phyloP scores from a whole-genome alignment of 1,140 invertebrate species.

The Drosophila fuyamai region DNA sequence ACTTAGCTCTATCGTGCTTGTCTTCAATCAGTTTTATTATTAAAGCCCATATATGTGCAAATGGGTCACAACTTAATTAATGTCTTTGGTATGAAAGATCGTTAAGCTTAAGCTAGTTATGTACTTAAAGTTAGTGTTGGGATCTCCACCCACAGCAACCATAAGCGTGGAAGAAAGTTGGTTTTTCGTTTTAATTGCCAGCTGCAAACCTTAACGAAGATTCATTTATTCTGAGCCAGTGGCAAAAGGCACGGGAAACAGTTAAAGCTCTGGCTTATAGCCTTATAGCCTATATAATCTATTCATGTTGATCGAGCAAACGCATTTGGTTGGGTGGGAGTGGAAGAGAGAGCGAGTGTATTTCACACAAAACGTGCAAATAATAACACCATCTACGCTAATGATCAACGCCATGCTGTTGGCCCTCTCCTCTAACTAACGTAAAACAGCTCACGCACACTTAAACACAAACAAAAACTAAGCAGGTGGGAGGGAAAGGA shows the following conservation, averaged over 20 bases:
- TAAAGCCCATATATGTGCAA: neutral
- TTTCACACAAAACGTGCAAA: conserved; percentile 80
- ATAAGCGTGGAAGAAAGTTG: conserved; percentile 24
- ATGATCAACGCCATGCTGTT: conserved; percentile 72
- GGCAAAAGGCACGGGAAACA: conserved; percentile 20
- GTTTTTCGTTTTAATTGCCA: conserved; percentile 56
- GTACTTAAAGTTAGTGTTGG: neutral
- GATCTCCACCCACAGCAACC: neutral
- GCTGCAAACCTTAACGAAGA: conserved; percentile 54
- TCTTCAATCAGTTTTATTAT: neutral
- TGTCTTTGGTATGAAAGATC: neutral
- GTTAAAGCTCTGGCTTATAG: conserved; percentile 28
- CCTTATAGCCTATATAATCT: conserved; percentile 52
- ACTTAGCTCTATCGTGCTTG: too few species aligned
- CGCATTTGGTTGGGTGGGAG: conserved; percentile 9
- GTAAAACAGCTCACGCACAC: conserved; percentile 40
- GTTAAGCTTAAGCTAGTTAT: too few species aligned
- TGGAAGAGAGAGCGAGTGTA: conserved; percentile 56
- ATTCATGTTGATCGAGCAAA: conserved; percentile 58
- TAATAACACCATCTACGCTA: conserved; percentile 81
- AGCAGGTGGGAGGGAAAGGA: neutral
- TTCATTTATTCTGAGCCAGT: conserved; percentile 45
- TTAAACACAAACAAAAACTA: conserved; percentile 3
- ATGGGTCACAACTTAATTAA: conserved; percentile 5
- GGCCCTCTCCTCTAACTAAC: conserved; percentile 24